Evolutionary conservation across 2,113 vertebrate genomes (phyloP), one percentile per base, ranked within the genome.

Genomic region (Dromiciops gliroides): DNA sequence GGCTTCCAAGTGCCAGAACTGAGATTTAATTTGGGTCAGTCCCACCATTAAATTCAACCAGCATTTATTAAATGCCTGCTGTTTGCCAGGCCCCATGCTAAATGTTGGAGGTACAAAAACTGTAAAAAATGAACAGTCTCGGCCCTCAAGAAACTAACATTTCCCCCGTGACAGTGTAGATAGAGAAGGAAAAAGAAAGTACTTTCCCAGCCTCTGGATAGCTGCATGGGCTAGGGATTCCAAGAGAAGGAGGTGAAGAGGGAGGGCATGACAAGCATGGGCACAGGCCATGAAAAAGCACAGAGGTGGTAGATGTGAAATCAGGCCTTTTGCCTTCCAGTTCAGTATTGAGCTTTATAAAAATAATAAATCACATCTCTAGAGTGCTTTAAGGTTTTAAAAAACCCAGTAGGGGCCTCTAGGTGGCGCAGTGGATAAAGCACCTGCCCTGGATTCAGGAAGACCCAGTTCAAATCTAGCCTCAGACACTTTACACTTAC

Each of bases 91-190:
- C n/a, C n/a, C 7, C 2, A 1, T 19, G 4, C 67, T 75, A 75
- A 37, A 75, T 44, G 37, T 1, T 75, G 16, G 37, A 75, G 37
- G n/a, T 22, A 16, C 31, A n/a, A 19, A 75, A n/a, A n/a, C 60
- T n/a, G 26, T 3, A n/a, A 16, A 31, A 12, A n/a, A 37, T 6
- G 12, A 0, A n/a, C 16, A 4, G 16, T 1, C 3, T 16, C 9
- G 16, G 67, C 37, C 67, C 67, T 44, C 56, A 12, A 56, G 26
- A 2, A 28, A 56, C 9, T 26, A 56, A 56, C 8, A 31, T 14
- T 67, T n/a, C n/a, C n/a, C n/a, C n/a, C n/a, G n/a, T n/a, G n/a
- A n/a, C n/a, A n/a, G n/a, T 8, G 67, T 0, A 37, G 1, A 75
- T 3, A 44, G 5, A 75, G 6, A 22, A 75, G 37, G 56, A 23